Conservation (phyloP, 2,113 vertebrate genomes). For the Epinephelus fuscoguttatus region DNA sequence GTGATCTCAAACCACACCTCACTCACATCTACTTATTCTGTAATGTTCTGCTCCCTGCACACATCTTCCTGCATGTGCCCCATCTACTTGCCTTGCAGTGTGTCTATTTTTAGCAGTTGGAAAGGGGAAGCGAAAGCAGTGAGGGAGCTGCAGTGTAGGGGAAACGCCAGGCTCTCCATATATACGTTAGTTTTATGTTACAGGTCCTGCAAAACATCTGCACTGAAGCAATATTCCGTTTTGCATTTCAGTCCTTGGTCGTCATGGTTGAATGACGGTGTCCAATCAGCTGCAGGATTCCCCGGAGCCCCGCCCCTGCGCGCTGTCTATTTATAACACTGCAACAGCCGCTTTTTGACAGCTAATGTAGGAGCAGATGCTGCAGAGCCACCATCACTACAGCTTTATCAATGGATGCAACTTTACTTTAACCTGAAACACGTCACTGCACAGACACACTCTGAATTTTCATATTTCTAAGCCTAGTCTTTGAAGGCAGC, state of each 20-base stretch:
- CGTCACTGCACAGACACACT: neutral
- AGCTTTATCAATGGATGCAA: slow-evolving; percentile 14
- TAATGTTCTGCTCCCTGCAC: neutral
- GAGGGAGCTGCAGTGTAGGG: too few relatives aligned
- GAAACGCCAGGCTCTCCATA: neutral
- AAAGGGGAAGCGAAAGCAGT: neutral
- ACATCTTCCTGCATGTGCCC: neutral
- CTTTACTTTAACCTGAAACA: neutral
- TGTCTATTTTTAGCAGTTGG: slow-evolving; percentile 25
- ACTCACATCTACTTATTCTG: neutral
- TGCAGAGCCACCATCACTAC: neutral
- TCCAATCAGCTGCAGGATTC: slow-evolving; percentile 62
- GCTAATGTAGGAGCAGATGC: slow-evolving; percentile 17
- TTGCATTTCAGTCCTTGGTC: neutral
- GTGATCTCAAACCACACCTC: neutral
- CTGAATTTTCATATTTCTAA: neutral
- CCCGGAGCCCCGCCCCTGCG: slow-evolving; percentile 56
- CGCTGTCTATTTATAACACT: slow-evolving; percentile 70
- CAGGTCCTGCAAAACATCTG: neutral
- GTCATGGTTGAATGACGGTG: neutral
- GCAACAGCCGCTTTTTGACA: slow-evolving; percentile 49
- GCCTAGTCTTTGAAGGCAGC: neutral
- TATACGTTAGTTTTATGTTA: too few relatives aligned
- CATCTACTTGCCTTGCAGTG: slow-evolving; percentile 16
- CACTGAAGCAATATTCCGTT: neutral